Evolutionary conservation across 1,140 invertebrate genomes (phyloP).

Genomic region (Battus philenor): DNA sequence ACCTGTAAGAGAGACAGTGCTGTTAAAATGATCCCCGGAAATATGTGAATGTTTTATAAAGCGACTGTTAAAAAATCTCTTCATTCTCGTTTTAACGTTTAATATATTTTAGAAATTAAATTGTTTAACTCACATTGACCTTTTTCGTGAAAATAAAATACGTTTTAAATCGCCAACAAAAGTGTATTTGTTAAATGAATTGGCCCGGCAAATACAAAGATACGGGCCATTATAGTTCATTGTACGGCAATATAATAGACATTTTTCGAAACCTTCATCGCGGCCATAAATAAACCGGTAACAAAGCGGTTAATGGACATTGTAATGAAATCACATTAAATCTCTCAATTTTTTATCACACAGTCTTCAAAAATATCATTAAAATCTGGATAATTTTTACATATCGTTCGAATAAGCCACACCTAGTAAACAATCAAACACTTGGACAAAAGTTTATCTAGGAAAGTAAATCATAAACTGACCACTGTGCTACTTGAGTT

Average conservation of each 20-base stretch:
- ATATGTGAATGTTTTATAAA: background rate
- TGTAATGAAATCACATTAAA: constrained; percentile 3
- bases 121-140: background rate
- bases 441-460: no score
- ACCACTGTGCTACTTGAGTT: no score
- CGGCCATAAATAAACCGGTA: constrained; percentile 22
- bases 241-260: constrained; percentile 35
- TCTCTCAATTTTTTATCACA: no score
- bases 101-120: background rate
- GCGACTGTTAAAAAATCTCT: background rate
- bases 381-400: no score
- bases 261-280: constrained; percentile 23
- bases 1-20: no score
- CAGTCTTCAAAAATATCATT: no score
- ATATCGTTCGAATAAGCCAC: no score
- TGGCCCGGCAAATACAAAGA: constrained; percentile 29
- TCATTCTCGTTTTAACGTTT: background rate
- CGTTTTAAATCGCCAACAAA: background rate
- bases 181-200: constrained; percentile 31
- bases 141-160: background rate
- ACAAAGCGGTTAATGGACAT: constrained; percentile 9
- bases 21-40: background rate
- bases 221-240: constrained; percentile 32
- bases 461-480: no score
- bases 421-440: no score